Percentiles rank a stretch among this genome's conserved stretches.
Conservation (phyloP, 2,113 vertebrate species). For the Rhegmatorhina hoffmannsi region DNA sequence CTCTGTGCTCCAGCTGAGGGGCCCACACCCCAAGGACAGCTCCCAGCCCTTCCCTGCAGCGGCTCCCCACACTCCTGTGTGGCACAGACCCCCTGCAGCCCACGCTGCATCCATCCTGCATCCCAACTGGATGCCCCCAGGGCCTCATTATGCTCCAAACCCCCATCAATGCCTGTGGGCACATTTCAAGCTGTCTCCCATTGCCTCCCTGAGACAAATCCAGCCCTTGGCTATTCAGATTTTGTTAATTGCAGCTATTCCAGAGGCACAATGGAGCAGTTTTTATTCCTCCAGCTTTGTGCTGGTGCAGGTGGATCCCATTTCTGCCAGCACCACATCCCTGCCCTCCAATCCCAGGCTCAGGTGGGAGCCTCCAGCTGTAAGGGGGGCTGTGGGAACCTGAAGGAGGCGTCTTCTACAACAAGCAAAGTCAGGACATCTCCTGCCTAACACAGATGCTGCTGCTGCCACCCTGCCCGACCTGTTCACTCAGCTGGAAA, state of each 20-base stretch:
- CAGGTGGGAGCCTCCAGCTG: neutral
- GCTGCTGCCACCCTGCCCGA: neutral
- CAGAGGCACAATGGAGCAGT: neutral
- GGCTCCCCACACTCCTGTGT: rapidly evolving
- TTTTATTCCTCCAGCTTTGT: slow-evolving; percentile 13
- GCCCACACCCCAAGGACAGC: neutral
- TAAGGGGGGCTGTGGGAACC: neutral
- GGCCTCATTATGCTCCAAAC: neutral
- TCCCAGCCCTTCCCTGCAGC: neutral
- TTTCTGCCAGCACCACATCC: neutral
- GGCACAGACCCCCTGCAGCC: neutral
- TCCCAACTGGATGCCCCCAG: neutral
- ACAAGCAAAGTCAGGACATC: neutral
- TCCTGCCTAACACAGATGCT: neutral
- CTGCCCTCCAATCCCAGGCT: neutral
- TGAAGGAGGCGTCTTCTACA: neutral
- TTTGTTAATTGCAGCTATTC: slow-evolving; percentile 46
- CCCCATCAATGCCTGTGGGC: neutral
- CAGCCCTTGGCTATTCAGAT: neutral
- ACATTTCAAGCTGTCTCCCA: neutral
- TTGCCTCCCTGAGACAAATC: neutral
- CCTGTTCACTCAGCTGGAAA: neutral
- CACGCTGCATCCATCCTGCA: neutral
- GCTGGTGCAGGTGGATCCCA: slow-evolving; percentile 60
- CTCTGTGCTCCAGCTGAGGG: neutral